Evolutionary conservation across 1,140 invertebrate species (phyloP), one percentile per base, ranked within the genome.

Genomic region (Drosophila punjabiensis): DNA sequence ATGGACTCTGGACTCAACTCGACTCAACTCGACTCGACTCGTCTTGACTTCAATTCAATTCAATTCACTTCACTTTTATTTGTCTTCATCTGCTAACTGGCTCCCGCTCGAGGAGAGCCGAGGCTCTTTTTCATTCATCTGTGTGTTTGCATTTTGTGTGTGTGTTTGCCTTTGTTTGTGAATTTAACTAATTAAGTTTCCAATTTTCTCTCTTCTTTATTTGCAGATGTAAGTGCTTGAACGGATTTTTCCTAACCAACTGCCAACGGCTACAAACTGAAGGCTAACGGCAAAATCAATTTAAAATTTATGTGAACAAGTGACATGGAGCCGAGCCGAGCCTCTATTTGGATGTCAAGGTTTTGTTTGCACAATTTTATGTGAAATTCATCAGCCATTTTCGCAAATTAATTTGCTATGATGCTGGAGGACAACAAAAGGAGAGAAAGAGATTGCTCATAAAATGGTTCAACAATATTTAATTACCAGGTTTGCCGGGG

Each of bases 101-200:
- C 35, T 60, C 43, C 37, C 55, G 35, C 52, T 35, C 18, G 52
- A 55, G 30, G 52, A 47, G 65, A 50, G 48, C 20, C n/a, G 52
- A 28, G 47, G 8, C 45, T 24, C 66, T 35, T 41, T 69, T 41
- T 35, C 67, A 68, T 70, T 70, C 48, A 71, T 69, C 24, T 37
- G 43, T 66, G 37, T 28, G 37, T 33, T 60, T 71, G 52, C 41
- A 24, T 76, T 76, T 61, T 41, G 56, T 55, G 68, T 64, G 45
- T 69, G 24, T 69, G 35, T 47, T 47, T 79, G 64, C 60, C 67
- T 84, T 81, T 85, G 78, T 67, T 79, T 81, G 85, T 74, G 65
- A 76, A 55, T 90, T 85, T 64, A 76, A 89, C 85, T 89, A 88
- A 88, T 88, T 89, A 89, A 81, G 86, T 90, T 90, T 89, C 67